Percentiles rank a stretch among this genome's conserved stretches.
Conservation (phyloP, 2,888 invertebrate genomes). For the Prenolepis imparis region DNA sequence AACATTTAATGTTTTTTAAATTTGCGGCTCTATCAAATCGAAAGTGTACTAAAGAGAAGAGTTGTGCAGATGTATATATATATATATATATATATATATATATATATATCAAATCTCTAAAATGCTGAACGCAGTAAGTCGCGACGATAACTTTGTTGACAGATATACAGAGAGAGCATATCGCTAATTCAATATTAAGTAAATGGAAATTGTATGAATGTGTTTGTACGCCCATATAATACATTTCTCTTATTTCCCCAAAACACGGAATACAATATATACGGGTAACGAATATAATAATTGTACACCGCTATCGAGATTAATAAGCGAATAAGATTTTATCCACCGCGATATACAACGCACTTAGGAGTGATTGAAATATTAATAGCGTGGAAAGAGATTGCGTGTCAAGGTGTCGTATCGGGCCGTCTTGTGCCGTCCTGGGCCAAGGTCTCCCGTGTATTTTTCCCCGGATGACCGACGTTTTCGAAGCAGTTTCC, state of each 20-base stretch:
- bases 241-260: neutral
- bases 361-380: constrained; percentile 20
- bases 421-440: constrained; percentile 7
- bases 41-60: constrained; percentile 17
- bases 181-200: constrained; percentile 8
- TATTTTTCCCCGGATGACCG: constrained; percentile 52
- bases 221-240: neutral
- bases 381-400: constrained; percentile 38
- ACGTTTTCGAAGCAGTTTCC: constrained; percentile 34
- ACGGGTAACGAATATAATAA: constrained; percentile 21
- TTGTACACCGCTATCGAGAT: neutral
- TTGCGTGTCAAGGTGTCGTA: constrained; percentile 65
- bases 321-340: constrained; percentile 18
- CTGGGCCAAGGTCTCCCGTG: constrained; percentile 46
- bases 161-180: neutral
- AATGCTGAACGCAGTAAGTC: neutral
- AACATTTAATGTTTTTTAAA: neutral
- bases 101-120: neutral
- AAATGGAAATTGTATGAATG: neutral
- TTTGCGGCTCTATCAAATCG: constrained; percentile 2
- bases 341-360: constrained; percentile 1
- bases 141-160: neutral
- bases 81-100: too few species aligned
- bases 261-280: neutral
- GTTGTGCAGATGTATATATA: constrained; percentile 6